Base-by-base conservation (phyloP, 1,140 invertebrate species). In the Leptinotarsa lineolata region DNA sequence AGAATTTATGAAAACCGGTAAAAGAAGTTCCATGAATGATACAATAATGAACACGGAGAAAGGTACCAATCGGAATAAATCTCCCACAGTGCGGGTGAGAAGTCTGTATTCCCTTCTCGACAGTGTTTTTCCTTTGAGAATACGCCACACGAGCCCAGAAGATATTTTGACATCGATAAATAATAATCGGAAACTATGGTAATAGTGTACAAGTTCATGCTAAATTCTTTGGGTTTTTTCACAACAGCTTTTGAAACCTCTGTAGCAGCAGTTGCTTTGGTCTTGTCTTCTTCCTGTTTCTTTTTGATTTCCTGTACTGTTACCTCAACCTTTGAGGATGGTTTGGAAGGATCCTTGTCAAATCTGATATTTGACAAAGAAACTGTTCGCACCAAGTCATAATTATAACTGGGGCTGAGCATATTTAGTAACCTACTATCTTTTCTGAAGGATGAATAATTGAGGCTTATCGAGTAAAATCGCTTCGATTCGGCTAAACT, bases 31-130 rank as follows among this genome's bases (percentile, higher is more conserved):
- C 93, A 99, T 95, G 84, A 99, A 99, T 68, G 98, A 98, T 70
- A 99, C 94, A 80, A 98, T 92, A 76, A 99, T 93, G 82, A 99
- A 98, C 66, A 99, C 94, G 60, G 97, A 96, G 85, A 99, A 99
- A 21, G 98, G 98, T 59, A 99, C 92, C 78, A 99, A 88, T 74
- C 98, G 92, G 83, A 99, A 99, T 70, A 99, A 82, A 87, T 99
- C 97, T 73, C 97, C 95, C 15, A 96, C 93, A 30, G 98, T 99
- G 78, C 97, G 91, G 72, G 98, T 91, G 46, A 99, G 85, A 86
- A 97, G 90, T 83, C 92, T 92, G 77, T 97, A 92, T 86, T 99
- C 98, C 82, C 97, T 88, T 75, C 98, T 87, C 13, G 92, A 93
- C 60, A 99, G 85, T 4, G 91, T 90, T 68, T 95, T 89, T 6